Evolutionary conservation across 2,888 invertebrate genomes (phyloP).

Genomic region (Acleris literana): DNA sequence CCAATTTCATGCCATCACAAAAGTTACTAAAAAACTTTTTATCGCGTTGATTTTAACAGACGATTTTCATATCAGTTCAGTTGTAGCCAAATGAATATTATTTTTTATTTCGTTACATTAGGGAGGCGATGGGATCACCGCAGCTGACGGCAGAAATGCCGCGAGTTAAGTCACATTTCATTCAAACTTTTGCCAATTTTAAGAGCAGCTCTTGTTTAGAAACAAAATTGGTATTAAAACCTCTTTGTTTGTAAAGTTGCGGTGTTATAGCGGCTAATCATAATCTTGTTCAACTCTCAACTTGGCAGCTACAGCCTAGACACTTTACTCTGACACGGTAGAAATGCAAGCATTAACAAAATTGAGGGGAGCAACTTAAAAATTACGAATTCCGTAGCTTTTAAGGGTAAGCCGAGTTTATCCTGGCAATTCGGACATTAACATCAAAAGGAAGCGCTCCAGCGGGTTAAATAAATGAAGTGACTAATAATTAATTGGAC

Average conservation of each 20-base stretch:
- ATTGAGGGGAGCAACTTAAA: conserved; percentile 29
- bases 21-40: conserved; percentile 43
- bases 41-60: conserved; percentile 49
- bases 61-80: conserved; percentile 56
- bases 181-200: conserved; percentile 79
- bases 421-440: conserved; percentile 69
- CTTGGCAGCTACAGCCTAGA: conserved; percentile 35
- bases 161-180: conserved; percentile 75
- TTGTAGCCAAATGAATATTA: conserved; percentile 66
- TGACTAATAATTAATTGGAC: conserved; percentile 83
- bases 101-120: conserved; percentile 74
- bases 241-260: conserved; percentile 64
- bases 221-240: conserved; percentile 65
- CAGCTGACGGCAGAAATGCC: conserved; percentile 75
- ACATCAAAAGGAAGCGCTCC: conserved; percentile 73
- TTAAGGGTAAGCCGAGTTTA: conserved; percentile 38
- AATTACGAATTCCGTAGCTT: conserved; percentile 33
- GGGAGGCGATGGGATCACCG: conserved; percentile 73
- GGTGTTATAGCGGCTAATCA: conserved; percentile 64
- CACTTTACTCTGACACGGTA: conserved; percentile 22
- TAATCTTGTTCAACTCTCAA: conserved; percentile 51
- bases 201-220: conserved; percentile 70
- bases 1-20: conserved; percentile 28
- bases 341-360: conserved; percentile 24
- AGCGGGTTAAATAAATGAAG: conserved; percentile 82